Base-by-base conservation (phyloP, 2,113 vertebrate genomes). In the Corythornis cristatus region DNA sequence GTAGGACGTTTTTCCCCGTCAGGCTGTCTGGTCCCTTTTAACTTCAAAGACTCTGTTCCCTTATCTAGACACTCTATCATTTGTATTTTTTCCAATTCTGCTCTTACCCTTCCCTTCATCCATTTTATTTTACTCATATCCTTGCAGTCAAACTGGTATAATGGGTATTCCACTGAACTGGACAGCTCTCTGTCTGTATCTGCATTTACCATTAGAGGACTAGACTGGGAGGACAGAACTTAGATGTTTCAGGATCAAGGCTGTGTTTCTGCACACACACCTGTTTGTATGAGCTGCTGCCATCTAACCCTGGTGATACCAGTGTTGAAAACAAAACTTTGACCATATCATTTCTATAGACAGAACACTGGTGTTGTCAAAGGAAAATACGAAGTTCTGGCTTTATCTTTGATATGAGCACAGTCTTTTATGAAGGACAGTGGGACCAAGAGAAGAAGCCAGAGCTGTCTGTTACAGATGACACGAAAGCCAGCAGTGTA, bases 121-220 rank as follows among this genome's bases (percentile, higher is more conserved):
- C 4, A 78, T 35, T 83, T 13, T 64, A 9, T 53, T 61, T 83
- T 51, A 1, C 10, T 56, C 15, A 9, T 61, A 31, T 4, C 9
- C 5, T 88, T 61, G 4, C 4, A 43, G 21, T 72, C 12, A 18
- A 72, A 51, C 6, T 56, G 18, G 12, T 16, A 33, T 61, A 23
- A 35, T 0, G 8, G 23, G 2, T 31, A 33, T 73, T 9, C 3
- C 16, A 4, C 3, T 29, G 25, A 17, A 62, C 7, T n/a, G 18
- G 15, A 46, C 8, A 75, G 5, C 11, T 76, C 22, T 65, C 45
- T 73, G 35, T 5, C 12, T 70, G 1, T 50, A 15, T 33, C 37
- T 83, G 2, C 18, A 61, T 50, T 62, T 28, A 29, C 33, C 5
- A 5, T 58, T 33, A 62, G 12, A 40, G 12, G 66, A 50, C 3